Percentiles rank a stretch among this genome's conserved stretches.
phyloP scores from a whole-genome alignment of 2,113 vertebrate species.

The Tragelaphus scriptus region DNA sequence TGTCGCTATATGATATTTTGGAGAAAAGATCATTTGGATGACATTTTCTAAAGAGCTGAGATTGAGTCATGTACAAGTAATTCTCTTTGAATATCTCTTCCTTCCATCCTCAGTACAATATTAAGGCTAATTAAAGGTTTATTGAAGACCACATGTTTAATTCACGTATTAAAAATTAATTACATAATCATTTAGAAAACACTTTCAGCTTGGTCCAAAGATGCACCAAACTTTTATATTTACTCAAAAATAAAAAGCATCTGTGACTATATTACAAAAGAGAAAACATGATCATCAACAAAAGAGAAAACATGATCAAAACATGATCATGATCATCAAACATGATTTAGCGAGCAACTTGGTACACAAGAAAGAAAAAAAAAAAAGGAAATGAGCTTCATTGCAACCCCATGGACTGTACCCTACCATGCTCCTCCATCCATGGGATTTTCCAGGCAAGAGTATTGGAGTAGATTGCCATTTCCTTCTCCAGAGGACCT shows the following conservation, averaged over 20 bases:
- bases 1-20: not conserved
- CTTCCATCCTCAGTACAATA: not conserved
- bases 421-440: no score
- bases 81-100: conserved; percentile 7
- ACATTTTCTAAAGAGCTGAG: conserved; percentile 16
- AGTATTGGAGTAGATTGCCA: no score
- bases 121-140: conserved; percentile 28
- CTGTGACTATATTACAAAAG: not conserved
- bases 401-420: not conserved
- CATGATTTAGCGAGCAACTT: not conserved
- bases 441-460: no score
- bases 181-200: not conserved
- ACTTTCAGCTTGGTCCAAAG: not conserved
- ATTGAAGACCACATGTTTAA: not conserved
- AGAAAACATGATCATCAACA: not conserved
- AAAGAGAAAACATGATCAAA: conserved; percentile 1
- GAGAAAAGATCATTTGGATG: conserved; percentile 23
- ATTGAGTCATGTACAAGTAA: not conserved
- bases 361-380: not conserved
- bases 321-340: not conserved
- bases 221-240: not conserved
- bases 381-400: not conserved
- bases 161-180: not conserved
- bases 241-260: conserved; percentile 12
- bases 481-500: no score